A percentile compares a stretch with the other conserved stretches of the same genome.
Conservation (phyloP, 2,113 vertebrate genomes). For the Psilopsiagon aymara region DNA sequence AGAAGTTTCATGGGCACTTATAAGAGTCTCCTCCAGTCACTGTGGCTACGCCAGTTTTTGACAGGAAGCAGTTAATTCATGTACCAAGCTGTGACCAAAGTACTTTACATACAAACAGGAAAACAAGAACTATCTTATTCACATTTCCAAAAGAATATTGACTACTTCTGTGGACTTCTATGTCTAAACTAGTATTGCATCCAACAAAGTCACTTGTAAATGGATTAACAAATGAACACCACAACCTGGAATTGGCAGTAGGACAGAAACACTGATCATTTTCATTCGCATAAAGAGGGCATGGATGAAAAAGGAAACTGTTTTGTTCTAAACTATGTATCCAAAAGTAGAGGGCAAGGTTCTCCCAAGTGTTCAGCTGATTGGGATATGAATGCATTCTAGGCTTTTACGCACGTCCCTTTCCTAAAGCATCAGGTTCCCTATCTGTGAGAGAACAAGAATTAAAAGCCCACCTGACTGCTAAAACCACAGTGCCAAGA, state of each 20-base stretch:
- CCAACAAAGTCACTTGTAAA: neutral
- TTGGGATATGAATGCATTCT: neutral
- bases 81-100: neutral
- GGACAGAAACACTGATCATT: neutral
- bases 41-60: neutral
- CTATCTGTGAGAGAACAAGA: neutral
- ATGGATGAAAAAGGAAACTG: neutral
- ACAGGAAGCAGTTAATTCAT: neutral
- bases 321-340: neutral
- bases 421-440: neutral
- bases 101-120: neutral
- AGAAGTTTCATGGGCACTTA: neutral
- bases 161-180: neutral
- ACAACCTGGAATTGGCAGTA: neutral
- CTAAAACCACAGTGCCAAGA: conserved; percentile 19
- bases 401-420: neutral
- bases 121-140: neutral
- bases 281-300: neutral
- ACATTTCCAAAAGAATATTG: neutral
- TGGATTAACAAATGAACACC: neutral
- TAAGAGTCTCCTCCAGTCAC: neutral
- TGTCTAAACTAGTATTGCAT: neutral
- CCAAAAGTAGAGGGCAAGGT: neutral
- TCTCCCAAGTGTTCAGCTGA: neutral
- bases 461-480: neutral